Conservation (phyloP, 2,888 invertebrate species). For the Caradrina kadenii region DNA sequence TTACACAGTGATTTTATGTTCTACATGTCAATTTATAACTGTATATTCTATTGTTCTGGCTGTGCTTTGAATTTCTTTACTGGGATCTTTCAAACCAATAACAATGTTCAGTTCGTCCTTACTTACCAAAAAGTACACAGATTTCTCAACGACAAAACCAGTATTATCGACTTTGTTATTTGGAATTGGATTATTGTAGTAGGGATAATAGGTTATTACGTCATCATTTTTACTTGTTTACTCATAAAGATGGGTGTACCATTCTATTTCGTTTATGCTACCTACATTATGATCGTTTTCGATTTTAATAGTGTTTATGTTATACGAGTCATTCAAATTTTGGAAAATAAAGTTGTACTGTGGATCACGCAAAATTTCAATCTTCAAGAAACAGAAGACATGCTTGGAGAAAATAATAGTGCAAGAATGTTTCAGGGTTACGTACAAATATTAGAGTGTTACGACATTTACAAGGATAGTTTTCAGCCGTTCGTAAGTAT, state of each 20-base stretch:
- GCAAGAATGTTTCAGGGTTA: conserved; percentile 26
- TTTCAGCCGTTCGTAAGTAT: conserved; percentile 29
- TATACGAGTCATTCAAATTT: conserved; percentile 15
- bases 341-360: conserved; percentile 22
- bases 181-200: conserved; percentile 27
- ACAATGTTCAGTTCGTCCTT: conserved; percentile 13
- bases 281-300: background rate
- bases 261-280: background rate
- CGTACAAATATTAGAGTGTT: conserved; percentile 26
- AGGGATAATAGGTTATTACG: background rate
- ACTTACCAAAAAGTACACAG: conserved; percentile 41
- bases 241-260: background rate
- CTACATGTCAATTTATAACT: background rate
- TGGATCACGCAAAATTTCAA: conserved; percentile 27
- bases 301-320: conserved; percentile 16
- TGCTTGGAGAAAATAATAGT: background rate
- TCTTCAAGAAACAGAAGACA: background rate
- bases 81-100: background rate
- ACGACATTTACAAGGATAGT: conserved; percentile 8
- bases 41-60: background rate
- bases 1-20: background rate
- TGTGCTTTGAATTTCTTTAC: conserved; percentile 10
- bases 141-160: conserved; percentile 6
- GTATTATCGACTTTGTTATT: background rate
- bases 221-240: background rate